phyloP scores from a whole-genome alignment of 2,113 vertebrate genomes.

The Lampris incognitus region DNA sequence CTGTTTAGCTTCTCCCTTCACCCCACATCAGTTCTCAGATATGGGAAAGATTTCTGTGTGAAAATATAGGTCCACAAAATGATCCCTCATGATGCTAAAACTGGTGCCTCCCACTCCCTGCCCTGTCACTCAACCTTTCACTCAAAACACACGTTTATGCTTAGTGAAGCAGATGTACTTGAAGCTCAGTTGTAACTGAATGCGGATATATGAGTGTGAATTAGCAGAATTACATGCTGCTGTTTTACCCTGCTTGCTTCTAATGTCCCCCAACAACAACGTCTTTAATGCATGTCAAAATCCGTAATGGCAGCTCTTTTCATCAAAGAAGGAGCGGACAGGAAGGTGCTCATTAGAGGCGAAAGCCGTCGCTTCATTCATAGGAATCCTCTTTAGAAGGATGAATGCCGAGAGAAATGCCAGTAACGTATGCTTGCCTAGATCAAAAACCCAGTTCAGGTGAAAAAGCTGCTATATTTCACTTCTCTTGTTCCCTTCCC shows the following conservation, averaged over 20 bases:
- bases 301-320: background rate
- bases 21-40: too few species aligned
- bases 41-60: too few species aligned
- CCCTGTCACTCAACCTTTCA: background rate
- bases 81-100: too few species aligned
- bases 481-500: background rate
- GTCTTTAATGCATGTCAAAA: constrained; percentile 19
- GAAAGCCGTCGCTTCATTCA: background rate
- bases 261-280: background rate
- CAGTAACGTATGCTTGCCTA: constrained; percentile 1
- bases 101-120: background rate
- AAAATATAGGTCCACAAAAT: too few species aligned
- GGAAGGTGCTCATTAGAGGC: background rate
- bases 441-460: background rate
- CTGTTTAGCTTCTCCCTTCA: too few species aligned
- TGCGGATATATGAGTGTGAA: background rate
- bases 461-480: background rate
- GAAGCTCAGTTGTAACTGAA: background rate
- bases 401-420: background rate
- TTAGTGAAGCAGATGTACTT: background rate
- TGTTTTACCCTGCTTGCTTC: constrained; percentile 7
- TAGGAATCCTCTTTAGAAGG: background rate
- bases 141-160: background rate
- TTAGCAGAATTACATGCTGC: constrained; percentile 9
- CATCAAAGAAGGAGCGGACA: background rate